Evolutionary conservation across 2,113 vertebrate species (phyloP).

Genomic region (Micromys minutus): DNA sequence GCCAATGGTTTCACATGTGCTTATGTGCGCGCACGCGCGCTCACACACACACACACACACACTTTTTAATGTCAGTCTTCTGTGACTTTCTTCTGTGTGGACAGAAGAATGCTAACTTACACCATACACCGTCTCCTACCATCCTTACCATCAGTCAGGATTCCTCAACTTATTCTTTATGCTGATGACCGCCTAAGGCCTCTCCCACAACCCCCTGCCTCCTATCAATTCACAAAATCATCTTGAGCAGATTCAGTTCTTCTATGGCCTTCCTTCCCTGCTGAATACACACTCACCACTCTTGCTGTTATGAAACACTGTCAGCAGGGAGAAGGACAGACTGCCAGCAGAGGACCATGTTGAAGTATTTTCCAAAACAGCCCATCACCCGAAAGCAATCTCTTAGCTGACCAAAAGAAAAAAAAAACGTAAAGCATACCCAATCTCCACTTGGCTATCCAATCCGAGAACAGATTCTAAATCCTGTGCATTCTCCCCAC

Average conservation of each 20-base stretch:
- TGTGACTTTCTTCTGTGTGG: constrained; percentile 46
- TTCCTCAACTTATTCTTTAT: background rate
- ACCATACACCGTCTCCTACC: background rate
- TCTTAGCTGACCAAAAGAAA: background rate
- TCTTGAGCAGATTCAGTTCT: background rate
- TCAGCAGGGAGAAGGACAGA: background rate
- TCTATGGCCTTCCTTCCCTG: background rate
- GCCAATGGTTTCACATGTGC: constrained; percentile 56
- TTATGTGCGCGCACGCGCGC: too few relatives aligned
- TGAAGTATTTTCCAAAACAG: constrained; percentile 39
- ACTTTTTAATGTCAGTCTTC: background rate
- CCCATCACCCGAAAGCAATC: background rate
- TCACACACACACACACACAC: background rate
- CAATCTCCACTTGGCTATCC: background rate
- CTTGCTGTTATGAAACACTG: constrained; percentile 28
- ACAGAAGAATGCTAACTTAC: background rate
- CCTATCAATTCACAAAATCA: constrained; percentile 39
- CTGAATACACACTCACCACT: background rate
- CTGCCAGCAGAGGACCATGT: background rate
- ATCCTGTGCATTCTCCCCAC: background rate
- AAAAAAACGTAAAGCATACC: background rate
- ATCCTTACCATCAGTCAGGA: background rate
- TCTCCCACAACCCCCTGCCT: constrained; percentile 10
- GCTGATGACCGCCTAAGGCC: background rate
- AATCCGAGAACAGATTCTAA: background rate